Evolutionary conservation across 2,888 invertebrate genomes (phyloP).

Genomic region (Vesta saturnalis): DNA sequence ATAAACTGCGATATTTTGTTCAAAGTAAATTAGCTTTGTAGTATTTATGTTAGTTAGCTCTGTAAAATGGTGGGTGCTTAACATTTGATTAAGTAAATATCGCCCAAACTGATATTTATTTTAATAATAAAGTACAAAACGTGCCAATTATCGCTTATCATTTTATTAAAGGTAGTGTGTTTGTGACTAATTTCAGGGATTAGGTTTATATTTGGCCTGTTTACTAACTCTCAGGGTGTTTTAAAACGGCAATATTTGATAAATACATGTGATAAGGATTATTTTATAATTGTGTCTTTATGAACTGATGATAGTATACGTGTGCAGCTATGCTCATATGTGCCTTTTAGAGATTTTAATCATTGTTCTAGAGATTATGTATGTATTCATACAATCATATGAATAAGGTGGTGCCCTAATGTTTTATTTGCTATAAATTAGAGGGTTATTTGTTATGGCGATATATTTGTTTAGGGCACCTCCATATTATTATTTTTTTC

Average conservation of each 20-base stretch:
- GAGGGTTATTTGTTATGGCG: neutral
- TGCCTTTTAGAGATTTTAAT: constrained; percentile 52
- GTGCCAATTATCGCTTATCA: constrained; percentile 2
- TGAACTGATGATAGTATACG: constrained; percentile 50
- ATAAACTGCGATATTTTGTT: constrained; percentile 2
- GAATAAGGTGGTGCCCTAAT: constrained; percentile 11
- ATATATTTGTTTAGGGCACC: constrained; percentile 4
- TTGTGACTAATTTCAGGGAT: constrained; percentile 28
- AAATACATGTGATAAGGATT: constrained; percentile 36
- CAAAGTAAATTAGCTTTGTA: constrained; percentile 22
- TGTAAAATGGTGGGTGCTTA: constrained; percentile 19
- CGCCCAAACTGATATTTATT: neutral
- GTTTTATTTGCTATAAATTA: neutral
- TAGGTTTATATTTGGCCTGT: constrained; percentile 26
- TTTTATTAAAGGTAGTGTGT: constrained; percentile 9
- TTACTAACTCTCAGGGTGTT: constrained; percentile 42
- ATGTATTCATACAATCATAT: constrained; percentile 13
- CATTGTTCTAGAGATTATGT: constrained; percentile 16
- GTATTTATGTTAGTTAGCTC: constrained; percentile 27
- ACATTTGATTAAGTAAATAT: constrained; percentile 11
- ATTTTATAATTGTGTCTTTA: constrained; percentile 35
- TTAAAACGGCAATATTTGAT: constrained; percentile 40
- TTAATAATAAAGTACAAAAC: neutral
- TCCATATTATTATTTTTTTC: constrained; percentile 9
- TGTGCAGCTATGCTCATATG: constrained; percentile 59